Evolutionary conservation across 2,888 invertebrate genomes (phyloP).

Genomic region (Hermodice carunculata): DNA sequence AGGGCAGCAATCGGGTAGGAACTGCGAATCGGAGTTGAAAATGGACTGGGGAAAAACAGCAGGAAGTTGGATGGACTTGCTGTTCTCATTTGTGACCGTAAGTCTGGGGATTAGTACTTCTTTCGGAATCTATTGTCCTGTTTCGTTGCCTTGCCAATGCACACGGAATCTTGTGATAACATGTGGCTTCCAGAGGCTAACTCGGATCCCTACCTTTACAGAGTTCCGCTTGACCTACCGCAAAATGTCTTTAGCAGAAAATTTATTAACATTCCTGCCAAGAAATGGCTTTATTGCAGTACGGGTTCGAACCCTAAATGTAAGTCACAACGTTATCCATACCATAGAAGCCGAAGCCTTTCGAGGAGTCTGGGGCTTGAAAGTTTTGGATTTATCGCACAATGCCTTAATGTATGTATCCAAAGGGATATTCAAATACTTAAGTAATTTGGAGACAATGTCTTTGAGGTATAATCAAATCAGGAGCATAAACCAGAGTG

Average conservation of each 20-base stretch:
- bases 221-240: slow-evolving; percentile 29
- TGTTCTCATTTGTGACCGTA: too few relatives aligned
- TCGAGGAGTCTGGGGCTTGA: slow-evolving; percentile 22
- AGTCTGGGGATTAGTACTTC: too few relatives aligned
- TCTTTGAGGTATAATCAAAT: slow-evolving; percentile 34
- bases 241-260: slow-evolving; percentile 30
- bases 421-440: slow-evolving; percentile 10
- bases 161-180: slow-evolving; percentile 29
- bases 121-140: too few relatives aligned
- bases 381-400: slow-evolving; percentile 27
- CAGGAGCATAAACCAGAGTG: slow-evolving; percentile 7
- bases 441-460: slow-evolving; percentile 13
- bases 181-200: slow-evolving; percentile 29
- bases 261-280: slow-evolving; percentile 24
- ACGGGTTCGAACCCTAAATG: slow-evolving; percentile 20
- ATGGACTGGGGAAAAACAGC: too few relatives aligned
- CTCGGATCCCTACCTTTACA: slow-evolving; percentile 25
- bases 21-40: too few relatives aligned
- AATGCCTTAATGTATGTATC: slow-evolving; percentile 22
- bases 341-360: slow-evolving; percentile 20
- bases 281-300: slow-evolving; percentile 22
- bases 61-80: too few relatives aligned
- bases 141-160: slow-evolving; percentile 31
- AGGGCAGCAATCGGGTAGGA: too few relatives aligned
- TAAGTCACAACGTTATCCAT: slow-evolving; percentile 26